These are phyloP conservation scores for Allacma fusca DNA, from an alignment of 2,888 invertebrate species.

Conservation along the genomic window DNA sequence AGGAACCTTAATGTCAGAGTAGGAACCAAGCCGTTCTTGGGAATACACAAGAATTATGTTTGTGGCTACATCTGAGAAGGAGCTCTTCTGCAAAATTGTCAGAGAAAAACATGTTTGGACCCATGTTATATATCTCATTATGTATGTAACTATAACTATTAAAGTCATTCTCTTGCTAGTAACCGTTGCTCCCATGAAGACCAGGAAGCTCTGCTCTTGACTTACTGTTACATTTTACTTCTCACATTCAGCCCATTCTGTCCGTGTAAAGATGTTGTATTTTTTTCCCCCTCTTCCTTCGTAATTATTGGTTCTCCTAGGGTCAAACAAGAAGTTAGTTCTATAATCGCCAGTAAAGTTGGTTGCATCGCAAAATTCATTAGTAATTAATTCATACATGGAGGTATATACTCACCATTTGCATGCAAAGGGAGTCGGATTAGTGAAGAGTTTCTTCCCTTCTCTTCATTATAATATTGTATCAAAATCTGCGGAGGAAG, in stretches of 20 bases:
- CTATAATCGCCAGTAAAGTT: conserved; percentile 27
- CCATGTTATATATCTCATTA: conserved; percentile 2
- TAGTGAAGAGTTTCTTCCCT: not conserved
- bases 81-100: conserved; percentile 2
- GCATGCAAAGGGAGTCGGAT: not conserved
- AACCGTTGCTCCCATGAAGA: conserved; percentile 18
- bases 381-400: conserved; percentile 29
- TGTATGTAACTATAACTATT: conserved; percentile 12
- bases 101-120: not conserved
- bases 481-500: not conserved
- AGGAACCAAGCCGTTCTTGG: no score
- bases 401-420: conserved; percentile 22
- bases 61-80: no score
- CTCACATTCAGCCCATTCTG: not conserved
- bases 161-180: not conserved
- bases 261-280: conserved; percentile 22
- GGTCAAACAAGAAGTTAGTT: conserved; percentile 27
- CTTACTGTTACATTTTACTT: conserved; percentile 38
- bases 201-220: conserved; percentile 38
- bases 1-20: no score
- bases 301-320: conserved; percentile 27
- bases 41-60: no score
- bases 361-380: conserved; percentile 2
- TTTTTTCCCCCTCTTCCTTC: conserved; percentile 11
- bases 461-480: no score